Conservation (phyloP, 2,113 vertebrate species). For the Hippolais icterina region DNA sequence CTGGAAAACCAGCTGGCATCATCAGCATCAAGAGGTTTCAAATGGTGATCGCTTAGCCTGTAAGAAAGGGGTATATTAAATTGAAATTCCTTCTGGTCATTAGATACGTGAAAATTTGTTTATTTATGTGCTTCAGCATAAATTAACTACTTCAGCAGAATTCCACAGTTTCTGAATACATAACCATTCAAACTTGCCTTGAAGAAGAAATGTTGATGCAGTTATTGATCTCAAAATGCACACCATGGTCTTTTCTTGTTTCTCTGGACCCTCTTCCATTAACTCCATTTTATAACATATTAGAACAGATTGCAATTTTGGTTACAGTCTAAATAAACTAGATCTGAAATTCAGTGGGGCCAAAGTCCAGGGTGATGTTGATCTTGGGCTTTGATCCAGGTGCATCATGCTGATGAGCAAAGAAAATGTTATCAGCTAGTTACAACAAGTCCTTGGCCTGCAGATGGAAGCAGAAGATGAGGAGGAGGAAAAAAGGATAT, state of each 20-base stretch:
- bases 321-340: background rate
- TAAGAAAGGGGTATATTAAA: background rate
- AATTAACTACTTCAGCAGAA: background rate
- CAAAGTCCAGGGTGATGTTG: background rate
- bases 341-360: background rate
- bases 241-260: background rate
- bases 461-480: conserved; percentile 51
- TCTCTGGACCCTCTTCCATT: background rate
- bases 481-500: conserved; percentile 49
- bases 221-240: background rate
- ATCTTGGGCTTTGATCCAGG: conserved; percentile 4
- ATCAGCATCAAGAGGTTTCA: background rate
- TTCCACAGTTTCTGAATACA: background rate
- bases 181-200: background rate
- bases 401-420: background rate
- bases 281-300: background rate
- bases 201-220: background rate
- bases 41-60: background rate
- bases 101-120: background rate
- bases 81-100: background rate
- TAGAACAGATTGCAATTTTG: background rate
- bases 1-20: background rate
- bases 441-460: conserved; percentile 50
- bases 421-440: conserved; percentile 18
- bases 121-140: background rate